Percentiles rank a stretch among this genome's conserved stretches.
Evolutionary conservation across 2,797 vertebrate species (phyloP).

Genomic region (Periophthalmus magnuspinnatus): DNA sequence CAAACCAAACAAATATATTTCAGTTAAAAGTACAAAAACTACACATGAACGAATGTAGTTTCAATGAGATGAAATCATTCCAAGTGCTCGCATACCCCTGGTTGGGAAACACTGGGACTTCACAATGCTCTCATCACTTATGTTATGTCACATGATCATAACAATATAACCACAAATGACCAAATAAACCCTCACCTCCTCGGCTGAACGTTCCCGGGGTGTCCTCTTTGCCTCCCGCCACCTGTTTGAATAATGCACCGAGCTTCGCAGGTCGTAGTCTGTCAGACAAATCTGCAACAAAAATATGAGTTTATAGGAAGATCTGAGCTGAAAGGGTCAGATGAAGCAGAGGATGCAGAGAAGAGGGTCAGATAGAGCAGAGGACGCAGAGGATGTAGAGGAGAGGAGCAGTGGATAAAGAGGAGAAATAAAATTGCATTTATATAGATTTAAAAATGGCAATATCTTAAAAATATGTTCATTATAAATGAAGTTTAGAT

Average conservation of each 20-base stretch:
- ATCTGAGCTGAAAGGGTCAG: not conserved
- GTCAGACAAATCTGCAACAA: constrained; percentile 83
- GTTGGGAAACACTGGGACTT: not conserved
- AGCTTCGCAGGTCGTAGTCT: constrained; percentile 89
- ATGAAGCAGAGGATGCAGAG: not conserved
- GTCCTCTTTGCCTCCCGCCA: constrained; percentile 89
- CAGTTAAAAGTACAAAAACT: too few species aligned
- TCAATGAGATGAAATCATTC: too few species aligned
- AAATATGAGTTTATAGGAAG: not conserved
- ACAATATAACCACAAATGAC: not conserved
- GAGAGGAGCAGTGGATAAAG: too few species aligned
- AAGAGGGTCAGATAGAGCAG: too few species aligned
- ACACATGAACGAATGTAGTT: too few species aligned
- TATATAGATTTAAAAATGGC: too few species aligned
- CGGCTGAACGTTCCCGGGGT: constrained; percentile 82
- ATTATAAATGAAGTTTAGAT: too few species aligned
- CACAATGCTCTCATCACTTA: constrained; percentile 1
- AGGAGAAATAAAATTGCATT: too few species aligned
- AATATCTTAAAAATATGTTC: too few species aligned
- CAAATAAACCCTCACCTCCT: constrained; percentile 78
- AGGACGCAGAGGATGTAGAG: too few species aligned
- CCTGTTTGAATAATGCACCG: constrained; percentile 91
- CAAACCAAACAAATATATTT: too few species aligned
- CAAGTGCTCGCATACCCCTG: not conserved
- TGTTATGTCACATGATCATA: not conserved